These are phyloP conservation scores for Agapostemon virescens DNA, from an alignment of 2,888 invertebrate genomes.

Conservation along the genomic window DNA sequence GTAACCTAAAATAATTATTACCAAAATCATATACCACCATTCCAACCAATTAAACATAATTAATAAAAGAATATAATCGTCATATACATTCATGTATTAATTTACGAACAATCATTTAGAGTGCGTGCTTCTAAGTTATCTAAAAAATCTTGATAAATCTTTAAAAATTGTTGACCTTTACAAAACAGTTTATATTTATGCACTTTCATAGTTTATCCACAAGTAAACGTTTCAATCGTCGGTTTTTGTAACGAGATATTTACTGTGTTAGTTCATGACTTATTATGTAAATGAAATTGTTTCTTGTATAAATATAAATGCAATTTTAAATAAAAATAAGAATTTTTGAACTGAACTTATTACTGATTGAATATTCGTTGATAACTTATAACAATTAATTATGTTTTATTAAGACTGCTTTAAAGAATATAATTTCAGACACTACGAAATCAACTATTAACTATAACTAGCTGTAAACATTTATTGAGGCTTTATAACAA, in stretches of 20 bases:
- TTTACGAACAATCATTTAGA: background rate
- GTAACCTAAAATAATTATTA: background rate
- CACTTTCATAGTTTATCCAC: background rate
- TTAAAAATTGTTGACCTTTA: background rate
- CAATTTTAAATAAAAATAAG: too few species aligned
- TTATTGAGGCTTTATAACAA: background rate
- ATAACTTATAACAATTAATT: background rate
- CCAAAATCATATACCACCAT: background rate
- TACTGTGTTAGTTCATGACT: background rate
- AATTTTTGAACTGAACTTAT: too few species aligned
- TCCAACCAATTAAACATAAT: background rate
- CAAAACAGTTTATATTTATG: background rate
- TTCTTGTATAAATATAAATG: too few species aligned
- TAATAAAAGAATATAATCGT: background rate
- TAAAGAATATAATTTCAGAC: background rate
- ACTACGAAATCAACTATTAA: background rate
- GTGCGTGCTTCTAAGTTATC: background rate
- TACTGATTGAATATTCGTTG: background rate
- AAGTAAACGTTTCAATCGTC: background rate
- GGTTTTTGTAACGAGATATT: too few species aligned
- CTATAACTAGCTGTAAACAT: background rate
- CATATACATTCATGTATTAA: background rate
- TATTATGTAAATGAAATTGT: background rate
- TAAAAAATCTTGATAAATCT: background rate
- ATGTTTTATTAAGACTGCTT: too few species aligned